phyloP scores from a whole-genome alignment of 2,797 vertebrate species.

The Triplophysa bombifrons region DNA sequence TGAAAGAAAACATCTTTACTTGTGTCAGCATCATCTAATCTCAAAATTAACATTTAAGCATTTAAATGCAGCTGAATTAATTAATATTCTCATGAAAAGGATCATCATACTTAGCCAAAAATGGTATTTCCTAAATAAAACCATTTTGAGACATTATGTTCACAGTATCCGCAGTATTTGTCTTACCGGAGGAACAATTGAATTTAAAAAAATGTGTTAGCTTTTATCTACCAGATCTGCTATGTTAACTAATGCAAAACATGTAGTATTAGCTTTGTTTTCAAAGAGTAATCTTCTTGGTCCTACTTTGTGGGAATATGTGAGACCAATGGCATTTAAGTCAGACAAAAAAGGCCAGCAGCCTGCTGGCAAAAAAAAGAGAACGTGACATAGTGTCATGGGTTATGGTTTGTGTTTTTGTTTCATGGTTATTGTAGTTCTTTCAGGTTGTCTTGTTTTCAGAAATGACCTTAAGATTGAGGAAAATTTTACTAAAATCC shows the following conservation, averaged over 20 bases:
- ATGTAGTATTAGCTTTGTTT: slow-evolving; percentile 15
- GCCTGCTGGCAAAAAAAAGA: not conserved
- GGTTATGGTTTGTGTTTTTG: no score
- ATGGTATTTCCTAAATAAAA: not conserved
- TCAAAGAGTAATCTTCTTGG: slow-evolving; percentile 27
- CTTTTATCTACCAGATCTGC: slow-evolving; percentile 18
- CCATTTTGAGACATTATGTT: slow-evolving; percentile 9
- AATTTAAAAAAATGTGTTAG: not conserved
- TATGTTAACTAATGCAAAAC: slow-evolving; percentile 33
- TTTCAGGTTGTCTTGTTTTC: no score
- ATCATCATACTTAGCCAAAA: not conserved
- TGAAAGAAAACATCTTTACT: not conserved
- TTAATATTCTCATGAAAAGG: slow-evolving; percentile 12
- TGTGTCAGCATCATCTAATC: not conserved
- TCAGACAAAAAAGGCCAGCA: not conserved
- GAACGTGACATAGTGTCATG: not conserved
- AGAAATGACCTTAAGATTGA: not conserved
- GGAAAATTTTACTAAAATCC: not conserved
- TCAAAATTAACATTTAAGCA: slow-evolving; percentile 24
- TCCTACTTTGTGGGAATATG: not conserved
- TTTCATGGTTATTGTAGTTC: no score
- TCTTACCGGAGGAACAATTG: not conserved
- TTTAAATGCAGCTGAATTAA: slow-evolving; percentile 23
- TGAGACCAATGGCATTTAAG: not conserved
- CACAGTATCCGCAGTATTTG: slow-evolving; percentile 19